Percentiles rank a stretch among this genome's conserved stretches.
These are phyloP conservation scores for Metacarcinus magister DNA, from an alignment of 2,888 invertebrate species.

Conservation along the genomic window DNA sequence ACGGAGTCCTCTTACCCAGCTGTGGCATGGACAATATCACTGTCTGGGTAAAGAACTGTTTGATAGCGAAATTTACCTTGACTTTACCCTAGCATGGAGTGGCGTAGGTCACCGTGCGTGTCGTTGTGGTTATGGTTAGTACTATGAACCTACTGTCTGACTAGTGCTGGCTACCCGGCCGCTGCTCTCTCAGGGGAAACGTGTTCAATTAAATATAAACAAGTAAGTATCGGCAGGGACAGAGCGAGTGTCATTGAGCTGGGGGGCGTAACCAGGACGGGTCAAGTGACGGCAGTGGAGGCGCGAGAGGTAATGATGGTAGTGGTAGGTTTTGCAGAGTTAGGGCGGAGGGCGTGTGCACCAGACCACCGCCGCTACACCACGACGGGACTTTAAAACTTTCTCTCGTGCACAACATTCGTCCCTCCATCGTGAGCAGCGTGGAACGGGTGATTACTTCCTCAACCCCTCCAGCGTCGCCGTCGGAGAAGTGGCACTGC, in stretches of 20 bases:
- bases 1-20: neutral
- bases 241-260: neutral
- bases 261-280: slow-evolving; percentile 47
- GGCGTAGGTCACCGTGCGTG: neutral
- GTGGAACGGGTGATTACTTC: slow-evolving; percentile 37
- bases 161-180: neutral
- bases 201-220: neutral
- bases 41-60: neutral
- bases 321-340: neutral
- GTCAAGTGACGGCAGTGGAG: slow-evolving; percentile 49
- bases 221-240: neutral
- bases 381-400: neutral
- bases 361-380: slow-evolving; percentile 18
- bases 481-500: neutral
- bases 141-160: neutral
- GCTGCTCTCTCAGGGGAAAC: neutral
- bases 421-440: slow-evolving; percentile 41
- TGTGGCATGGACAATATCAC: slow-evolving; percentile 21
- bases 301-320: neutral
- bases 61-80: neutral
- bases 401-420: neutral
- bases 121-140: neutral
- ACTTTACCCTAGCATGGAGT: neutral
- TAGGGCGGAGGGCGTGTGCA: neutral
- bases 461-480: neutral